Conservation (phyloP, 2,888 invertebrate genomes). For the Drosophila kuntzei region DNA sequence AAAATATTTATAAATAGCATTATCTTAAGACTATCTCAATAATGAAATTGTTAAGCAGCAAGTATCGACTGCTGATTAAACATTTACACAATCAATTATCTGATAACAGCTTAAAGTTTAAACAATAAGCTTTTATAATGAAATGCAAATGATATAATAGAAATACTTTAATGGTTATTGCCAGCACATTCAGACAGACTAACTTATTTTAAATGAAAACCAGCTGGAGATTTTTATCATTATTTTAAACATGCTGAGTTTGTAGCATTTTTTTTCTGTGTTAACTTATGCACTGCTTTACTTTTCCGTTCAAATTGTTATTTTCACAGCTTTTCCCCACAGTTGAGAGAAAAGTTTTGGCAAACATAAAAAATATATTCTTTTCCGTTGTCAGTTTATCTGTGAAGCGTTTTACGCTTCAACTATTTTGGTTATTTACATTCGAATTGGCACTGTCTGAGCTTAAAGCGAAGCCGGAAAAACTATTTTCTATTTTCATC, state of each 20-base stretch:
- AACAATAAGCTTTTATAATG: not conserved
- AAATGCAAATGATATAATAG: not conserved
- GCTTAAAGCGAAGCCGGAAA: constrained; percentile 23
- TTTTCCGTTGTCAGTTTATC: constrained; percentile 40
- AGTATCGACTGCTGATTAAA: not conserved
- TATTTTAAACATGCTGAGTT: constrained; percentile 7
- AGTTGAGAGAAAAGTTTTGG: constrained; percentile 15
- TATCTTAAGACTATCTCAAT: constrained; percentile 1
- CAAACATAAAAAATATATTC: constrained; percentile 21
- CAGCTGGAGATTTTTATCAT: constrained; percentile 10
- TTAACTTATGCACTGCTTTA: constrained; percentile 1
- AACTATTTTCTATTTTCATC: constrained; percentile 25
- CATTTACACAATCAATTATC: not conserved
- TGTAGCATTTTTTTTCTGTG: not conserved
- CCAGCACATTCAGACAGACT: not conserved
- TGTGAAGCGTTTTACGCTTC: constrained; percentile 40
- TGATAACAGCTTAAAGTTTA: not conserved
- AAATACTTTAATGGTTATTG: constrained; percentile 1
- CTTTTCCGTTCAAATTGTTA: constrained; percentile 7
- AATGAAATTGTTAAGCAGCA: constrained; percentile 4
- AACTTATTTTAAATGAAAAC: constrained; percentile 10
- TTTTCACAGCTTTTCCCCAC: constrained; percentile 4
- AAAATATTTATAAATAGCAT: not conserved
- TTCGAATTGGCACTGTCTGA: constrained; percentile 52
- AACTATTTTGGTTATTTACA: constrained; percentile 48